A percentile compares a stretch with the other conserved stretches of the same genome.
Evolutionary conservation across 2,797 vertebrate genomes (phyloP).

Genomic region (Rhinoraja longicauda): DNA sequence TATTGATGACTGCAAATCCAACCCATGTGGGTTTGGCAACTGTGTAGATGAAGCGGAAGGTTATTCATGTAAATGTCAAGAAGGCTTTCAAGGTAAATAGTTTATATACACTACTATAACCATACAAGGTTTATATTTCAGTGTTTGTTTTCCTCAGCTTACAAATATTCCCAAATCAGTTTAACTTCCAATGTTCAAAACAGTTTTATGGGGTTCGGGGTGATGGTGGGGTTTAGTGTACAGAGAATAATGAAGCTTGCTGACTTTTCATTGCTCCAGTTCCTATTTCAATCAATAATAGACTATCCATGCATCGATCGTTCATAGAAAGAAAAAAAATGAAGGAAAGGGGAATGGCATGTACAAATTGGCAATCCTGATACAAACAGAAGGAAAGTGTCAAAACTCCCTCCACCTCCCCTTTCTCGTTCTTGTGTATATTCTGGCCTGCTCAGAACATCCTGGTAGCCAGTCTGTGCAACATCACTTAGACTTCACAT

Average conservation of each 20-base stretch:
- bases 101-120: neutral
- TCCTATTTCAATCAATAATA: neutral
- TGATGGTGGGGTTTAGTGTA: neutral
- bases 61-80: slow-evolving; percentile 75
- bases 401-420: too few species aligned
- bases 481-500: too few species aligned
- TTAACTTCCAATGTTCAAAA: neutral
- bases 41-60: slow-evolving; percentile 66
- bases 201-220: neutral
- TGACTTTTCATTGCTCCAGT: neutral
- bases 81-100: slow-evolving; percentile 67
- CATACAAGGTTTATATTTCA: neutral
- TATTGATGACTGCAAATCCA: slow-evolving; percentile 67
- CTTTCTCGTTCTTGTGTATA: neutral
- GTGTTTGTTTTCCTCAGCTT: neutral
- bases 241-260: neutral
- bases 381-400: too few species aligned
- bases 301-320: neutral
- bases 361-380: too few species aligned
- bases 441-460: neutral
- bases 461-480: too few species aligned
- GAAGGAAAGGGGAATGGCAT: neutral
- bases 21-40: slow-evolving; percentile 68
- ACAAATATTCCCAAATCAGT: neutral
- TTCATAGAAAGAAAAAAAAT: neutral